Evolutionary conservation across 2,113 vertebrate genomes (phyloP), one percentile per base, ranked within the genome.

Genomic region (Rhinopomastus cyanomelas): DNA sequence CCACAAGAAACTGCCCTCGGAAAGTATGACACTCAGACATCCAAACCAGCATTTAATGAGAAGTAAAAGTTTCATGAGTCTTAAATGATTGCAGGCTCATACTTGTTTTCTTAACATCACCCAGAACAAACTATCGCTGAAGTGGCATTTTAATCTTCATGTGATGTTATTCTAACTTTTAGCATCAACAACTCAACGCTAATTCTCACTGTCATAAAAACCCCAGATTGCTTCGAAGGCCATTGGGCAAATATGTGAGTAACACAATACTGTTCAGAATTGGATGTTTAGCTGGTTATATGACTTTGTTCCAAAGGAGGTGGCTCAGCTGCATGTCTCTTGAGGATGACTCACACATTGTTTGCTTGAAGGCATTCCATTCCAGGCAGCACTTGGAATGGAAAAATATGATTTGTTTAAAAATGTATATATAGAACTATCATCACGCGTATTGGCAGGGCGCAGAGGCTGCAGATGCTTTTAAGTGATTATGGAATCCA

Each of bases 291-390:
- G 67, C 61, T 88, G 61, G 44, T 75, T 77, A 39, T 64, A 75
- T 49, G 67, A 78, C 68, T 83, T 73, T 60, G 16, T 90, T 94
- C 86, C 94, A 94, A 94, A 93, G 90, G 90, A 95, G 72, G 27
- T 81, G 82, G 69, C 89, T 84, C 57, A 49, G 10, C 3, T 68
- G 51, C 71, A 88, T 8, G 6, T 94, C 82, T 94, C 87, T 66
- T 82, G 74, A 84, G 90, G 29, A 91, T 96, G 95, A 95, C 69
- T 96, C 94, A 95, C 29, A 44, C 60, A 61, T 44, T 76, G 27
- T 89, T 91, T 94, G 77, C 82, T 88, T 89, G 69, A 85, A 95
- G 66, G 46, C 79, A 89, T 86, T 60, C 46, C 62, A 85, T 94
- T 96, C 87, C 81, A 81, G 73, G 53, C 89, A 88, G 53, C 73